Base-by-base conservation (phyloP, 2,888 invertebrate genomes). In the Drosophila lutescens region DNA sequence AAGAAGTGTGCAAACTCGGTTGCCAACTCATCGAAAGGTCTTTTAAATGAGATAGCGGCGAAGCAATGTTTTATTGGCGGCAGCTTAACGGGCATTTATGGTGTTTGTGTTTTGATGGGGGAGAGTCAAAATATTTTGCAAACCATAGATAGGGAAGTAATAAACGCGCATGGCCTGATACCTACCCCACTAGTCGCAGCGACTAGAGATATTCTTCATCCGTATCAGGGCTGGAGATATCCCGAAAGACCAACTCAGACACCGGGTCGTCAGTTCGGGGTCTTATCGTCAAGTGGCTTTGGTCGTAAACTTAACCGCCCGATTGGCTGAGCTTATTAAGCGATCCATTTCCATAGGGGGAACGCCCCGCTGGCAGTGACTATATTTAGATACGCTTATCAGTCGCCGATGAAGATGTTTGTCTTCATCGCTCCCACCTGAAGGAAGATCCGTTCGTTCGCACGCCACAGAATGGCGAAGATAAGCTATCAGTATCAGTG, bases 401-500 rank as follows among this genome's bases (percentile, higher is more conserved):
- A 54, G 53, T 5, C 46, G 53, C 49, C 30, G 51, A 17, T 32
- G 44, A 32, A 32, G 38, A 38, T 44, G 50, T 40, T 30, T 26
- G 57, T 30, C 56, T 46, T 26, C n/a, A 20, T 23, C 26, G 23
- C 38, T 20, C 53, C 38, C 46, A 66, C 66, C 53, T 66, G 62
- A 20, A 61, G 12, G 61, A 49, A 60, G 61, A 65, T 51, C 51
- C 51, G 15, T 20, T 30, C 55, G 40, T 59, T 58, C 55, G 58
- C 55, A 55, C 62, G 63, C 54, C 46, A 5, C 46, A 38, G 26
- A 47, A 34, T 32, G 58, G 38, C 20, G 20, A 30, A 55, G 72
- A 73, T 73, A 74, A 55, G 66, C 55, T 73, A 73, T 41, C 58
- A 54, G 54, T 73, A 65, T 36, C 58, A 58, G 54, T 58, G 56